These are phyloP conservation scores for Lycopodina hypogea DNA, from an alignment of 37 sponge, comb jelly and placozoan genomes.

Conservation along the genomic window DNA sequence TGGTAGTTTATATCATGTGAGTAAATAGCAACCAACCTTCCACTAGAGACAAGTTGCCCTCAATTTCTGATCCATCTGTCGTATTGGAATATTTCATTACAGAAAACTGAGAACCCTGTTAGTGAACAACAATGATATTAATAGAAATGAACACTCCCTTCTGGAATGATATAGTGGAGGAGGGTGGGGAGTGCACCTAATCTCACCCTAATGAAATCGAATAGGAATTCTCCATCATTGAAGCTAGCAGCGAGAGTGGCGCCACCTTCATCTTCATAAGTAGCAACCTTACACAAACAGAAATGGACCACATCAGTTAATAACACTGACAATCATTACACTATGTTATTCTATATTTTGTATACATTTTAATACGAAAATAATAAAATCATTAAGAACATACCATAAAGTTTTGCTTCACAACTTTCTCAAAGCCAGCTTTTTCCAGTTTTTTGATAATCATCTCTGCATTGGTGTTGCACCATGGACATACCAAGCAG, in stretches of 20 bases:
- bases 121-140: neutral
- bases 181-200: no score
- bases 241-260: slow-evolving; percentile 9
- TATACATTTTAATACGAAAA: no score
- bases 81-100: slow-evolving; percentile 67
- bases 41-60: slow-evolving; percentile 17
- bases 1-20: neutral
- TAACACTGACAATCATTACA: neutral
- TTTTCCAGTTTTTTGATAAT: slow-evolving; percentile 13
- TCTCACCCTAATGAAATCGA: neutral
- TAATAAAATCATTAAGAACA: neutral
- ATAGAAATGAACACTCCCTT: no score
- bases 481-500: neutral
- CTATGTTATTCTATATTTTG: no score
- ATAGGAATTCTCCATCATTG: neutral
- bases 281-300: slow-evolving; percentile 2
- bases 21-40: slow-evolving; percentile 8
- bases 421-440: slow-evolving; percentile 14
- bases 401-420: slow-evolving; percentile 18
- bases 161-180: no score
- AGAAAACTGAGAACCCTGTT: slow-evolving; percentile 40
- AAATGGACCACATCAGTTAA: neutral
- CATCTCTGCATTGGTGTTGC: slow-evolving; percentile 8
- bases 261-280: slow-evolving; percentile 7
- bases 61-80: slow-evolving; percentile 4